Base-by-base conservation (phyloP, 2,888 invertebrate genomes). In the Acanthoscelides obtectus region DNA sequence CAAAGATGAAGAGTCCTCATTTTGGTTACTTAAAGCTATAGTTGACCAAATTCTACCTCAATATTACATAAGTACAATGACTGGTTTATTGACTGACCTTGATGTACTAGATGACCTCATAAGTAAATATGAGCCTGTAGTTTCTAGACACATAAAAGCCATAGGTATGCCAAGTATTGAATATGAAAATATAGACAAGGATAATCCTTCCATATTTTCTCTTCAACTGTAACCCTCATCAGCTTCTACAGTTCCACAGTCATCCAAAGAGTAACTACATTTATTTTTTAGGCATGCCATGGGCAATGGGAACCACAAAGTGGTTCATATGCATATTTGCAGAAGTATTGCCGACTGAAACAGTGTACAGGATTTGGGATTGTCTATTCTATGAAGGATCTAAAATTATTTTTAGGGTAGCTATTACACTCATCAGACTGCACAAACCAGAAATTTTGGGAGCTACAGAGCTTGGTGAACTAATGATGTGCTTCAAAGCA, bases 301-400 rank as follows among this genome's bases (percentile, higher is more conserved):
- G 96, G 94, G 93, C 95, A 70, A 93, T 97, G 72, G 92, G 97
- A 79, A 93, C 94, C 25, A 96, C 96, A 72, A 98, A 97, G 87
- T 98, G 97, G 97, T 97, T 98, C 83, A 93, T 98, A 79, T 98
- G 97, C 83, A 87, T 97, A 69, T 97, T 93, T 86, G 94, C 95
- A 70, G 97, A 98, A 88, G 96, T 97, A 71, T 88, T 98, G 73
- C 97, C 97, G 0, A 92, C 94, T 72, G 97, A 98, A 90, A 98
- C 98, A 6, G 96, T 97, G 66, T 87, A 97, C 22, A 89, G 98
- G 81, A 94, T 98, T 86, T 98, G 98, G 97, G 98, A 98, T 86
- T 96, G 97, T 82, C 87, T 98, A 73, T 97, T 98, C 87, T 93
- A 94, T 79, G 98, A 98, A 86, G 98, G 98, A 66, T 94, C 94